Conservation (phyloP, 1,140 invertebrate species). For the Caenorhabditis briggsae region DNA sequence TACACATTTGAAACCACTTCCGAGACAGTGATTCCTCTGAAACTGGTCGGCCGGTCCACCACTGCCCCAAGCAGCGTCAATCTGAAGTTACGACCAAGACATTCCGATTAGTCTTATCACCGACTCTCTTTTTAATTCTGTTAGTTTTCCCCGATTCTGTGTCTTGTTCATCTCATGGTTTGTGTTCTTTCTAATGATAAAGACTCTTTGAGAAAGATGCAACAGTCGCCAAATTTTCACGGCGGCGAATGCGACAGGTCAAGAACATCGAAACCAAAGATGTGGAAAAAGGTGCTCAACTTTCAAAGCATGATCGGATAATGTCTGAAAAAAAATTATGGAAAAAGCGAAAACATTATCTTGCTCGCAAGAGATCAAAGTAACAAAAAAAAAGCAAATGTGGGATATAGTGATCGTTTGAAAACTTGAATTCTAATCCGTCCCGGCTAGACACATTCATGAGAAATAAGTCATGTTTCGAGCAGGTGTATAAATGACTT, state of each 20-base stretch:
- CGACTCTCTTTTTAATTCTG: not conserved
- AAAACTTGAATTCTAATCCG: too few species aligned
- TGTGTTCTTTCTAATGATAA: conserved; percentile 27
- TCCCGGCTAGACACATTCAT: too few species aligned
- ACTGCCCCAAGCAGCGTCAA: not conserved
- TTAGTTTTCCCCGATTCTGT: not conserved
- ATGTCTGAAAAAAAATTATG: not conserved
- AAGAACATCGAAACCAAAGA: not conserved
- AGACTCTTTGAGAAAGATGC: not conserved
- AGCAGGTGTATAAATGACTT: too few species aligned
- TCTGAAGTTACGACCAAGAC: conserved; percentile 8
- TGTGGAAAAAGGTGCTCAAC: not conserved
- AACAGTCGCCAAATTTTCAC: not conserved
- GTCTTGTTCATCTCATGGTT: conserved; percentile 27
- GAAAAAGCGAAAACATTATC: not conserved
- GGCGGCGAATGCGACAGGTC: not conserved
- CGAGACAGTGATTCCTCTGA: conserved; percentile 33
- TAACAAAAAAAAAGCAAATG: too few species aligned
- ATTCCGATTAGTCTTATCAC: not conserved
- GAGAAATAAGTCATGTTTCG: too few species aligned
- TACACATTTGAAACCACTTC: conserved; percentile 25
- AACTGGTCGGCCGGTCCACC: conserved; percentile 29
- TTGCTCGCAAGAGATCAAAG: too few species aligned
- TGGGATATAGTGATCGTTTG: too few species aligned
- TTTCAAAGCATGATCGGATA: not conserved